Evolutionary conservation across 2,888 invertebrate genomes (phyloP).

Genomic region (Serrognathus titanus): DNA sequence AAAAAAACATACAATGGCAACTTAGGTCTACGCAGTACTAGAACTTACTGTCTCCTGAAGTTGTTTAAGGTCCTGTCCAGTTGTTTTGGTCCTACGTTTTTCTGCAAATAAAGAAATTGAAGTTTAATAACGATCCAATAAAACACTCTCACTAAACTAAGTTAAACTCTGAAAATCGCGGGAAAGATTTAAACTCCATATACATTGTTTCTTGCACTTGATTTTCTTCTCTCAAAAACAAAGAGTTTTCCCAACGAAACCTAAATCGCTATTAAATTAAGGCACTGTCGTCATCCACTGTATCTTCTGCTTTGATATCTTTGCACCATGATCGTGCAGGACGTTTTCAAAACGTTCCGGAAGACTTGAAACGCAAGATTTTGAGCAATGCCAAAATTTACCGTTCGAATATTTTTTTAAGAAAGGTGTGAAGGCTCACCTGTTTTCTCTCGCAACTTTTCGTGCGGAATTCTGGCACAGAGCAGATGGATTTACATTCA

Average conservation of each 20-base stretch:
- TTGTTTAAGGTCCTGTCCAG: conserved; percentile 16
- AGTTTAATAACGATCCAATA: background rate
- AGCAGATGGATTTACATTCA: conserved; percentile 12
- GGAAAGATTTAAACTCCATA: background rate
- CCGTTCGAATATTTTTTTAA: too few relatives aligned
- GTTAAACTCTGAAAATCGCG: background rate
- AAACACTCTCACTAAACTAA: background rate
- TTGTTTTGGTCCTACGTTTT: conserved; percentile 16
- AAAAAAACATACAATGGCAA: too few relatives aligned
- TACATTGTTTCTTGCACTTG: background rate
- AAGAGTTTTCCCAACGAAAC: too few relatives aligned
- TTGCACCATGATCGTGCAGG: too few relatives aligned
- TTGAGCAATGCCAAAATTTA: background rate
- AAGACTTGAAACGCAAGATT: background rate
- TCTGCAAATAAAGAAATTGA: conserved; percentile 12
- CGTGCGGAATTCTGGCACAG: conserved; percentile 3
- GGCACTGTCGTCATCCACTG: too few relatives aligned
- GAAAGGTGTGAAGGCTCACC: too few relatives aligned
- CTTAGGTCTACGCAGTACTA: too few relatives aligned
- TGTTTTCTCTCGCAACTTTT: conserved; percentile 8
- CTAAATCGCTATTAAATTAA: too few relatives aligned
- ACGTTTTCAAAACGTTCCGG: background rate
- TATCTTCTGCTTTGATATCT: too few relatives aligned
- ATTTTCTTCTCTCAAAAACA: background rate
- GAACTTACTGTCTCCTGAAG: conserved; percentile 13